phyloP scores from a whole-genome alignment of 2,888 invertebrate genomes.

The Monoplex corrugatus region DNA sequence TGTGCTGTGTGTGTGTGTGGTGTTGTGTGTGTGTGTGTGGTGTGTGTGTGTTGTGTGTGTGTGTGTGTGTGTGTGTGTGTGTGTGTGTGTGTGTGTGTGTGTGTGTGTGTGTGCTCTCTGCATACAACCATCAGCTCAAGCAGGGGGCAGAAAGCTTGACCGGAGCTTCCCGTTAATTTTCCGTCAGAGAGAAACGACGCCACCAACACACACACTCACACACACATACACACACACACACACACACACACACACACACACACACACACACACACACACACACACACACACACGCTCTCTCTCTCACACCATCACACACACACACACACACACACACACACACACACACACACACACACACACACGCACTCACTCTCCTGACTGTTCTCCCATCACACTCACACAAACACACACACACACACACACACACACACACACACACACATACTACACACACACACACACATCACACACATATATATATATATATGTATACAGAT shows the following conservation, averaged over 20 bases:
- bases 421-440: no score
- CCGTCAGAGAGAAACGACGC: no score
- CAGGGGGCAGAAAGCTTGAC: background rate
- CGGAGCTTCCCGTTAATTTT: background rate
- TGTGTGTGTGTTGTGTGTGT: background rate
- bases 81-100: background rate
- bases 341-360: no score
- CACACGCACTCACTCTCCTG: no score
- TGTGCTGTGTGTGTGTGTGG: slow-evolving; percentile 3
- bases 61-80: background rate
- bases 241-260: no score
- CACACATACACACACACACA: background rate
- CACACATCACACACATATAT: background rate
- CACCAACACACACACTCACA: background rate
- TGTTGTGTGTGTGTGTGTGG: background rate
- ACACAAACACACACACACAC: background rate
- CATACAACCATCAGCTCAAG: background rate
- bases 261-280: no score
- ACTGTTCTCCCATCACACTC: no score
- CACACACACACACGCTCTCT: no score
- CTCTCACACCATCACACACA: no score
- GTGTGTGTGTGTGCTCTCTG: background rate
- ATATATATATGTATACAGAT: background rate
- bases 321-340: no score
- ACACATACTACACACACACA: background rate